phyloP scores from a whole-genome alignment of 1,140 invertebrate species.

The Anastrepha ludens region DNA sequence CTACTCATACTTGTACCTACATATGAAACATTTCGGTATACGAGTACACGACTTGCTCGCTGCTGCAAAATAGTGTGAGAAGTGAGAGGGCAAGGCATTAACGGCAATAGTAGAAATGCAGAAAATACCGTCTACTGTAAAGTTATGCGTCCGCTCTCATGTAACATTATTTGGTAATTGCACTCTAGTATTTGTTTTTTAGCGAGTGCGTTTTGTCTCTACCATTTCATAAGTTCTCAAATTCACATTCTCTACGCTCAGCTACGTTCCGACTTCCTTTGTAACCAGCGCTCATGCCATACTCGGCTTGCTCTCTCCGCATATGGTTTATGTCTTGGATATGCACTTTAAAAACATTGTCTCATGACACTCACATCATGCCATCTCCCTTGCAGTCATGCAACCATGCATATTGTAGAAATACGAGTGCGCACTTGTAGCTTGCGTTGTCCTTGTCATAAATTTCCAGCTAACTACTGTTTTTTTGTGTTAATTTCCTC shows the following conservation, averaged over 20 bases:
- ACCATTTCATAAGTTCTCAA: not conserved
- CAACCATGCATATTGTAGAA: not conserved
- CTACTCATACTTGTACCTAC: not conserved
- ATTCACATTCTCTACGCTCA: not conserved
- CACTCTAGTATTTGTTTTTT: not conserved
- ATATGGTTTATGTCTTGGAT: not conserved
- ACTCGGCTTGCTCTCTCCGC: not conserved
- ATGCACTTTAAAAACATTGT: not conserved
- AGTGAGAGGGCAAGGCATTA: not conserved
- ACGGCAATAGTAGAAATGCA: no score
- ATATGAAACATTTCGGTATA: not conserved
- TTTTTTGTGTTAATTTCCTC: not conserved
- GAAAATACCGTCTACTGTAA: not conserved
- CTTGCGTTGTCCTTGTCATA: constrained; percentile 38
- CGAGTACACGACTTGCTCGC: no score
- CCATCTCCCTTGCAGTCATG: not conserved
- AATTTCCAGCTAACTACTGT: not conserved
- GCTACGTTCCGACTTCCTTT: not conserved
- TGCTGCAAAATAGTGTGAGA: not conserved
- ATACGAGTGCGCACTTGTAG: constrained; percentile 36
- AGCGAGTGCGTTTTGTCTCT: no score
- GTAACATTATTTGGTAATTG: not conserved
- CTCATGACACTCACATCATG: not conserved
- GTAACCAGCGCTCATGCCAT: not conserved
- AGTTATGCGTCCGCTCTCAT: not conserved